These are phyloP conservation scores for Menura novaehollandiae DNA, from an alignment of 2,113 vertebrate species.

Conservation along the genomic window DNA sequence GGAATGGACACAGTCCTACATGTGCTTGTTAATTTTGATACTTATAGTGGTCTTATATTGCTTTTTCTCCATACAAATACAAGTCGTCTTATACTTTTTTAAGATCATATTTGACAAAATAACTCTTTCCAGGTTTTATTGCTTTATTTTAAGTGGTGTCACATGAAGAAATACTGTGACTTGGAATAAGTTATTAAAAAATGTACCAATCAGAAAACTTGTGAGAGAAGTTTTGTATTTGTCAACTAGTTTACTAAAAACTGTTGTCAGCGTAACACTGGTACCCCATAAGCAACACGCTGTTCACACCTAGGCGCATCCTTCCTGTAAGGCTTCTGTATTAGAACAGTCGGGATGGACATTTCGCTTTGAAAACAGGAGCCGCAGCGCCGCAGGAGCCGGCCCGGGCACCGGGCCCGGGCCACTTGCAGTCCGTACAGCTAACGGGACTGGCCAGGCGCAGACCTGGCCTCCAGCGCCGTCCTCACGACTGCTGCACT, in stretches of 20 bases:
- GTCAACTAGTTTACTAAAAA: neutral
- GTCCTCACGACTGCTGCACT: conserved; percentile 17
- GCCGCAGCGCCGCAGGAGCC: neutral
- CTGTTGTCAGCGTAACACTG: accelerated
- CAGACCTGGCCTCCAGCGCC: neutral
- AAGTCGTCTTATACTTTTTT: neutral
- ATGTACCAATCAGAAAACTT: neutral
- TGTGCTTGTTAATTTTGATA: neutral
- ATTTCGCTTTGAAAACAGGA: accelerated
- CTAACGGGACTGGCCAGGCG: neutral
- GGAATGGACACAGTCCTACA: neutral
- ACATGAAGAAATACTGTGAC: neutral
- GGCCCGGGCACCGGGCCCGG: neutral
- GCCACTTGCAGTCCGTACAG: neutral
- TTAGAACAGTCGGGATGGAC: accelerated
- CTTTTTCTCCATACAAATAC: neutral
- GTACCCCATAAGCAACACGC: neutral
- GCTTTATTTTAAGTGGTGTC: neutral
- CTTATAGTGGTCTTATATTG: accelerated
- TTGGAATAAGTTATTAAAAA: neutral
- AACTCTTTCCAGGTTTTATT: neutral
- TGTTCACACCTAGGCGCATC: neutral
- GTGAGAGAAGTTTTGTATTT: neutral
- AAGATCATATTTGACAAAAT: neutral
- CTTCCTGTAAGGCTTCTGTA: neutral